Conservation (phyloP, 1,140 invertebrate species). For the Nasonia longicornis region DNA sequence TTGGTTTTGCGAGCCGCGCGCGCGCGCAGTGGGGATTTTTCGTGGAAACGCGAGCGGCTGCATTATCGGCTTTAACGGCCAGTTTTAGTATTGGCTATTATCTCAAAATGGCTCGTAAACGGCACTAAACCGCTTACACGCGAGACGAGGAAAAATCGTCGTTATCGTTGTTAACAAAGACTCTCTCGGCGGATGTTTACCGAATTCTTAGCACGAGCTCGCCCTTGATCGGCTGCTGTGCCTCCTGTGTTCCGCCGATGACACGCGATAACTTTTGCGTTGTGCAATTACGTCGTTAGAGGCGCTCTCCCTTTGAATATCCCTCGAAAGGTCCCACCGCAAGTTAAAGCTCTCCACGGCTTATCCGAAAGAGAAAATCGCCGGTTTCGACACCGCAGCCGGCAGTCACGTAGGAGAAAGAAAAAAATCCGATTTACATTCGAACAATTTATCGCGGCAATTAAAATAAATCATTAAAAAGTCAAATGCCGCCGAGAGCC, state of each 20-base stretch:
- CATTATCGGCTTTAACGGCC: slow-evolving; percentile 26
- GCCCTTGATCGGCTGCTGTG: background rate
- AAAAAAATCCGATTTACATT: slow-evolving; percentile 7
- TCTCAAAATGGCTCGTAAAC: slow-evolving; percentile 28
- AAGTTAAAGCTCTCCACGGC: background rate
- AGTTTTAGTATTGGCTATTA: slow-evolving; percentile 26
- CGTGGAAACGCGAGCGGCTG: background rate
- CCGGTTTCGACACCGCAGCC: background rate
- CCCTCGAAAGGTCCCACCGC: background rate
- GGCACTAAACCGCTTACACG: background rate
- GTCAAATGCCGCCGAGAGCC: slow-evolving; percentile 24
- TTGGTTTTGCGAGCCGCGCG: background rate
- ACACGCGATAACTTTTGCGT: background rate
- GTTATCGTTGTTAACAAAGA: background rate
- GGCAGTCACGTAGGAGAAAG: background rate
- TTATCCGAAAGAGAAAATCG: background rate
- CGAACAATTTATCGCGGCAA: slow-evolving; percentile 24
- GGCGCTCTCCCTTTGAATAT: no score
- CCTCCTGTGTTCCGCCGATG: no score
- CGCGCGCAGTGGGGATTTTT: background rate
- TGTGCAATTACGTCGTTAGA: background rate
- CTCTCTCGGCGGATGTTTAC: background rate
- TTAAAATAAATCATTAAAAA: slow-evolving; percentile 34
- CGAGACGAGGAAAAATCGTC: background rate
- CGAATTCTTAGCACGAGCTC: background rate